Evolutionary conservation across 1,140 invertebrate species (phyloP).

Genomic region (Paraescarpia echinospica): DNA sequence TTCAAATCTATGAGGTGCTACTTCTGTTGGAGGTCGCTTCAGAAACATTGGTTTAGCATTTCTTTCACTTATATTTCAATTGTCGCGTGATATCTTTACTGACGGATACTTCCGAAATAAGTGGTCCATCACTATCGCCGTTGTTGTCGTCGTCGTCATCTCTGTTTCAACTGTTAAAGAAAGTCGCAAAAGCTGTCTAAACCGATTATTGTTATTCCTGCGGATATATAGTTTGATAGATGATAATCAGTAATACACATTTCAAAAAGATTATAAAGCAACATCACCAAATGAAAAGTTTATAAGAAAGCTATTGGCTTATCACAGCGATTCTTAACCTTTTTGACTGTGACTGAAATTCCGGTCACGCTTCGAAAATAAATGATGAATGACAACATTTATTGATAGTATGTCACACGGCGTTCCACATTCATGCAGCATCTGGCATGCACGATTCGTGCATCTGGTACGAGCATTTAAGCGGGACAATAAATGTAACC

Average conservation of each 20-base stretch:
- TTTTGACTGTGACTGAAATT: too few relatives aligned
- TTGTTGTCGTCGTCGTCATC: not conserved
- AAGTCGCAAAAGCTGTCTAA: not conserved
- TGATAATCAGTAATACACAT: not conserved
- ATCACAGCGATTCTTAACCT: too few relatives aligned
- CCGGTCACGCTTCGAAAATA: too few relatives aligned
- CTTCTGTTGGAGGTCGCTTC: not conserved
- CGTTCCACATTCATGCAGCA: too few relatives aligned
- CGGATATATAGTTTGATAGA: not conserved
- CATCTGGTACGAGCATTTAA: too few relatives aligned
- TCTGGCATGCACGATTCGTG: too few relatives aligned
- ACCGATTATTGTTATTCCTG: not conserved
- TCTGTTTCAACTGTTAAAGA: not conserved
- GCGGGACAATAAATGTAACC: too few relatives aligned
- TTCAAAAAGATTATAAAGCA: not conserved
- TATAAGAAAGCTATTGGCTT: not conserved
- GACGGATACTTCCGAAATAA: not conserved
- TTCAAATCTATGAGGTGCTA: too few relatives aligned
- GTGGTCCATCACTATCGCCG: too few relatives aligned
- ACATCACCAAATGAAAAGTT: not conserved
- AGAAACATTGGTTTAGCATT: not conserved
- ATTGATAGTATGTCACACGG: too few relatives aligned
- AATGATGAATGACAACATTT: too few relatives aligned
- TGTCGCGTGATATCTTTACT: not conserved
- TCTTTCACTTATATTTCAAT: not conserved